These are phyloP conservation scores for Cabera pusaria DNA, from an alignment of 2,888 invertebrate species.

Conservation along the genomic window DNA sequence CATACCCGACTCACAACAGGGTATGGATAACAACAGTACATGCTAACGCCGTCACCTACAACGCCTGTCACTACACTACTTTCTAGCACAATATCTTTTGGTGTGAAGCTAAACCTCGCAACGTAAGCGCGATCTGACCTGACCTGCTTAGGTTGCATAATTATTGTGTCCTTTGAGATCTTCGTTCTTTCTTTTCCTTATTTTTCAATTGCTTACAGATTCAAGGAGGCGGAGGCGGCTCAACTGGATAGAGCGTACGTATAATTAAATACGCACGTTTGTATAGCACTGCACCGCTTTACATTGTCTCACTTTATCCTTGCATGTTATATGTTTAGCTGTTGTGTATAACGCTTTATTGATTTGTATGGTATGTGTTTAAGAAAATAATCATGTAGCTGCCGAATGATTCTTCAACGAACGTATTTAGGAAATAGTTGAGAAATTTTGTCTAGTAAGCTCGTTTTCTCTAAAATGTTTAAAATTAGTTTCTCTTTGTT, in stretches of 20 bases:
- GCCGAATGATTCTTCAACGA: constrained; percentile 4
- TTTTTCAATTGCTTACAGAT: constrained; percentile 88
- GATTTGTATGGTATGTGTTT: constrained; percentile 3
- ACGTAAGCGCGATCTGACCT: constrained; percentile 47
- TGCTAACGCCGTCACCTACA: constrained; percentile 57
- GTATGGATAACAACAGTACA: constrained; percentile 35
- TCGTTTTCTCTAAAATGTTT: background rate
- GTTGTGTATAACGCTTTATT: constrained; percentile 33
- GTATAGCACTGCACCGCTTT: constrained; percentile 56
- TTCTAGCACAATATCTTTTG: constrained; percentile 56
- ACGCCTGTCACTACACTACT: constrained; percentile 59
- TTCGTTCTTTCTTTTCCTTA: constrained; percentile 76
- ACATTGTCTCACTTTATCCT: constrained; percentile 50
- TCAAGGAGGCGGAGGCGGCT: constrained; percentile 92
- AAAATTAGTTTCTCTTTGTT: constrained; percentile 1
- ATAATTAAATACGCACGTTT: constrained; percentile 75
- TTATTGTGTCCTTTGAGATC: constrained; percentile 53
- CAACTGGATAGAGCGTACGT: constrained; percentile 92
- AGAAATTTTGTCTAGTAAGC: too few relatives aligned
- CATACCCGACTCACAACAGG: constrained; percentile 22
- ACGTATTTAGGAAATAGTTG: too few relatives aligned
- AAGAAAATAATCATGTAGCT: constrained; percentile 27
- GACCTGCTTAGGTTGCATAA: constrained; percentile 64
- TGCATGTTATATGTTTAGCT: constrained; percentile 44
- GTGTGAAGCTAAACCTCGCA: constrained; percentile 64